Conservation (phyloP, 2,888 invertebrate species). For the Drosophila kanekoi region DNA sequence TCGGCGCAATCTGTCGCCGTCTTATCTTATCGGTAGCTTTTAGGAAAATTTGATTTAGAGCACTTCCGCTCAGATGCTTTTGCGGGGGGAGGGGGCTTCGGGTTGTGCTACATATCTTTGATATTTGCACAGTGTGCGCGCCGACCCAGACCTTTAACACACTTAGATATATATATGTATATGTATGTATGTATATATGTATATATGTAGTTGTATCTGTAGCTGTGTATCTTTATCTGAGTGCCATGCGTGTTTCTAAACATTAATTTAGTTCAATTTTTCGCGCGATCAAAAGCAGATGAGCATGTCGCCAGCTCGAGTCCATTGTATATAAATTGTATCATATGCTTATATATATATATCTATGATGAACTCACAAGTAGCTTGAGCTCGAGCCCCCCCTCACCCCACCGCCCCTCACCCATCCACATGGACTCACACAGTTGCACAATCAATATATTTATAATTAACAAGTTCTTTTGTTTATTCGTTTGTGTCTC, state of each 20-base stretch:
- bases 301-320: constrained; percentile 68
- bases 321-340: constrained; percentile 45
- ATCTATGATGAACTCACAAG: constrained; percentile 31
- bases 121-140: constrained; percentile 39
- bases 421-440: neutral
- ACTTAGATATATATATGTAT: constrained; percentile 9
- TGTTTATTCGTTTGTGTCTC: constrained; percentile 60
- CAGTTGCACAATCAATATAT: constrained; percentile 78
- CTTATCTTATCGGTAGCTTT: constrained; percentile 68
- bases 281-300: constrained; percentile 79
- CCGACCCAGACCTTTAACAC: neutral
- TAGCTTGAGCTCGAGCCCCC: constrained; percentile 25
- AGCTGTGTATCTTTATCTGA: constrained; percentile 24
- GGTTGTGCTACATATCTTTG: constrained; percentile 21
- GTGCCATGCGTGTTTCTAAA: constrained; percentile 71
- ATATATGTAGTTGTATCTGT: constrained; percentile 7
- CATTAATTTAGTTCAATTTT: constrained; percentile 81
- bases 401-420: neutral
- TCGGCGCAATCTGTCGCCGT: constrained; percentile 25
- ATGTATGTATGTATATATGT: constrained; percentile 9
- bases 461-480: constrained; percentile 75
- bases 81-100: neutral
- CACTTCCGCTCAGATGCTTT: constrained; percentile 51
- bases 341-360: constrained; percentile 26
- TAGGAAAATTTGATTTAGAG: constrained; percentile 65